These are phyloP conservation scores for Salvelinus fontinalis DNA, from an alignment of 2,113 vertebrate species.

Conservation along the genomic window DNA sequence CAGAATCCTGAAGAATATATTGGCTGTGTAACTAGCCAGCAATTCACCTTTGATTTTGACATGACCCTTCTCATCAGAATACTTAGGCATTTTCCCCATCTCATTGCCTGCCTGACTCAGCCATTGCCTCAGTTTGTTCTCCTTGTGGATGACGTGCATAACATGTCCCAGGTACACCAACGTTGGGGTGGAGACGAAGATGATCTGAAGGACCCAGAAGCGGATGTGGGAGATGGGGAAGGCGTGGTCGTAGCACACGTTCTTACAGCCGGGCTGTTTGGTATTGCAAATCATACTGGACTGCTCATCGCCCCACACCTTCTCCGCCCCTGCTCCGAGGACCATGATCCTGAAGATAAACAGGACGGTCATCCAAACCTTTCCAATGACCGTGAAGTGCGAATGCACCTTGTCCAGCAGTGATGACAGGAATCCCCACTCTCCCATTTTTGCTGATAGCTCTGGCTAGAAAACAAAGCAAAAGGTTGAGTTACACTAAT, in stretches of 20 bases:
- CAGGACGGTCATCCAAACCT: constrained; percentile 94
- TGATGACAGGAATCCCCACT: constrained; percentile 84
- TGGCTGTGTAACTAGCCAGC: constrained; percentile 80
- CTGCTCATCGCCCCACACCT: constrained; percentile 80
- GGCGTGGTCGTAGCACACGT: constrained; percentile 84
- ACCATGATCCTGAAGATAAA: constrained; percentile 85
- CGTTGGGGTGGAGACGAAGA: constrained; percentile 84
- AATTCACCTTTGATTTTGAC: constrained; percentile 78
- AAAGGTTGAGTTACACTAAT: background rate
- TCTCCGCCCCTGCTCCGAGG: constrained; percentile 80
- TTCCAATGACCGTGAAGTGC: constrained; percentile 85
- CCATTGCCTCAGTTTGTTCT: constrained; percentile 76
- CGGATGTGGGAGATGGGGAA: constrained; percentile 86
- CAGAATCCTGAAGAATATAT: constrained; percentile 80
- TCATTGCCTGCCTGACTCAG: constrained; percentile 41
- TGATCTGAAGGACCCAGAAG: constrained; percentile 88
- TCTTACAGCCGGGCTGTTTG: constrained; percentile 82
- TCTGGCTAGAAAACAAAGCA: constrained; percentile 62
- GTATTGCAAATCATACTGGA: constrained; percentile 84
- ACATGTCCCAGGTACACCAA: constrained; percentile 84
- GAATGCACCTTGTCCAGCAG: constrained; percentile 90
- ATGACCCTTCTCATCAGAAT: constrained; percentile 73
- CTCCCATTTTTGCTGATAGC: constrained; percentile 83
- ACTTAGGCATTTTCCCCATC: constrained; percentile 46
- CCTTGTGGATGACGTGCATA: constrained; percentile 80